These are phyloP conservation scores for Xenopus tropicalis DNA, from an alignment of 2,113 vertebrate species.

Conservation along the genomic window DNA sequence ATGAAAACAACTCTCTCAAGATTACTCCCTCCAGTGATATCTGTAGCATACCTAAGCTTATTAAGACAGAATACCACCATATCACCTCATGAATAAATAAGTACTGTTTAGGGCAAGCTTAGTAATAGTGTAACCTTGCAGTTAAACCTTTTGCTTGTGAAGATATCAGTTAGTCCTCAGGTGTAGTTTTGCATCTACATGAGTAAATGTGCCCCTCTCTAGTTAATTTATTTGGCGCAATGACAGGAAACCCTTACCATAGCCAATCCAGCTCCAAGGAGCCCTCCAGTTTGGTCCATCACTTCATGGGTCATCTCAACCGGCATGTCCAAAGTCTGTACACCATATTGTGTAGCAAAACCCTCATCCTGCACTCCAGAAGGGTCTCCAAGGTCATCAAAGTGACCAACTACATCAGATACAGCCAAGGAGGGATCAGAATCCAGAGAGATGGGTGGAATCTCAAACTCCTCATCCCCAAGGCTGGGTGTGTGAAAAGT, in stretches of 20 bases:
- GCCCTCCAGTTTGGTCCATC: conserved; percentile 70
- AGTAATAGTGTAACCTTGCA: no score
- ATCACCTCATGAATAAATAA: no score
- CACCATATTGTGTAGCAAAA: conserved; percentile 64
- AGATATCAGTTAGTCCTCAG: no score
- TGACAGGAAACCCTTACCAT: conserved; percentile 54
- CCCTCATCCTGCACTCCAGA: conserved; percentile 67
- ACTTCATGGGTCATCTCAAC: conserved; percentile 75
- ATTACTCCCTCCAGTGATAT: no score
- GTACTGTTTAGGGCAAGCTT: no score
- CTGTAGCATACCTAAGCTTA: no score
- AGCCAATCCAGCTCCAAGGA: conserved; percentile 62
- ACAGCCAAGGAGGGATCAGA: conserved; percentile 81
- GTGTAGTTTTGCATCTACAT: no score
- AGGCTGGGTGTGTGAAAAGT: conserved; percentile 88
- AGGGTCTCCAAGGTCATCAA: conserved; percentile 75
- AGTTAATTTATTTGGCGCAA: no score
- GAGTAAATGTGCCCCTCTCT: no score
- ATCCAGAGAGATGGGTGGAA: conserved; percentile 85
- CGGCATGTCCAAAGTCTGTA: conserved; percentile 79
- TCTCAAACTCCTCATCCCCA: conserved; percentile 90
- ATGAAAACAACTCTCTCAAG: no score
- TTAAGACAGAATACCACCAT: no score
- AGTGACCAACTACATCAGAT: conserved; percentile 80
- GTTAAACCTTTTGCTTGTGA: no score